These are phyloP conservation scores for Diploscapter pachys DNA, from an alignment of 1,140 invertebrate species.

Conservation along the genomic window DNA sequence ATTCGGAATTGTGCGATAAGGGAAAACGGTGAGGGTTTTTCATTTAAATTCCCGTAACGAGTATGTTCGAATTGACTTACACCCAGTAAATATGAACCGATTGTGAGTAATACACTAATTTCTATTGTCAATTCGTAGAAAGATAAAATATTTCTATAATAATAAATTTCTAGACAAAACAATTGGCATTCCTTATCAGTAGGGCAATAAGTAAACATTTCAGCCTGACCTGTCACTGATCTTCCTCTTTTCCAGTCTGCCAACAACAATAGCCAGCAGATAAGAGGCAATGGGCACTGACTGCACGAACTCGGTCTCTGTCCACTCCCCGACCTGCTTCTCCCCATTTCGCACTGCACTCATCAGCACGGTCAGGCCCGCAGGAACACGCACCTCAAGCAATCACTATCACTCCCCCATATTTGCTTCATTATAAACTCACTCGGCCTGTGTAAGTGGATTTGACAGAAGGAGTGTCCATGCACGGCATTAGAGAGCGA, in stretches of 20 bases:
- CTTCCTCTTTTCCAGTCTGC: conserved; percentile 70
- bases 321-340: conserved; percentile 21
- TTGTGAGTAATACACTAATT: too few species aligned
- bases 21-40: too few species aligned
- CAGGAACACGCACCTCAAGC: conserved; percentile 71
- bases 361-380: conserved; percentile 76
- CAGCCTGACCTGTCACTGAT: conserved; percentile 63
- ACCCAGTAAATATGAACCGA: too few species aligned
- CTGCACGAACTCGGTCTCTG: conserved; percentile 71
- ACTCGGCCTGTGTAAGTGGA: conserved; percentile 71
- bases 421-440: background rate
- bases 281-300: conserved; percentile 61
- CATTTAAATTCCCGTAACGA: too few species aligned
- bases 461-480: conserved; percentile 87
- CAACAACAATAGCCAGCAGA: conserved; percentile 79
- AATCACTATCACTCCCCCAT: background rate
- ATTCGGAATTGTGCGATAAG: too few species aligned
- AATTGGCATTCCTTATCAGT: too few species aligned
- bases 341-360: conserved; percentile 69
- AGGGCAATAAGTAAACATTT: too few species aligned
- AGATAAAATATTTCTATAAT: too few species aligned
- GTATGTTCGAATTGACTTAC: too few species aligned
- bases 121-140: too few species aligned
- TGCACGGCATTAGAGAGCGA: conserved; percentile 75
- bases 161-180: too few species aligned